phyloP scores from a whole-genome alignment of 2,888 invertebrate genomes.

The Conistra vaccinii region DNA sequence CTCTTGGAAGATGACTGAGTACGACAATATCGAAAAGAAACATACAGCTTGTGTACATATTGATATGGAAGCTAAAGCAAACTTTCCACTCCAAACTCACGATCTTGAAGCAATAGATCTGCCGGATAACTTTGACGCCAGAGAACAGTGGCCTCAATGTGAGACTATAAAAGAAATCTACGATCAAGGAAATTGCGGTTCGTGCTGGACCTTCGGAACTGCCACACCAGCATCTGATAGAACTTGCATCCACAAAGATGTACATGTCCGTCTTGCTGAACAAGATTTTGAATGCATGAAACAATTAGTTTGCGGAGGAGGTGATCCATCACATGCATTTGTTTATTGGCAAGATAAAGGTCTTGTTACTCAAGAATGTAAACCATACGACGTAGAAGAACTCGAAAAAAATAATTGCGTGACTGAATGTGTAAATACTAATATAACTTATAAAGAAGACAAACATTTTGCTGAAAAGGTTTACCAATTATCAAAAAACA shows the following conservation, averaged over 20 bases:
- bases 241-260: conserved; percentile 52
- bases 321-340: neutral
- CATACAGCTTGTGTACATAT: neutral
- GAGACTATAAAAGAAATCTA: conserved; percentile 38
- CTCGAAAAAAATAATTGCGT: neutral
- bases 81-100: conserved; percentile 14
- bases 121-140: conserved; percentile 44
- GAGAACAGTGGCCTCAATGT: conserved; percentile 46
- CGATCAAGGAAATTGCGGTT: conserved; percentile 30
- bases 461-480: conserved; percentile 29
- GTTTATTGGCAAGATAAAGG: conserved; percentile 23
- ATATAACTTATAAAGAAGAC: conserved; percentile 12
- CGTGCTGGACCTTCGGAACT: conserved; percentile 54
- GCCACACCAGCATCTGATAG: conserved; percentile 55
- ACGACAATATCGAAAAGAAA: neutral
- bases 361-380: conserved; percentile 48
- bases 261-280: conserved; percentile 42
- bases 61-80: neutral
- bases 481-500: conserved; percentile 7
- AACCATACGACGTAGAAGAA: conserved; percentile 36
- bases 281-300: conserved; percentile 42
- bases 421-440: conserved; percentile 13
- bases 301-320: neutral
- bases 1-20: conserved; percentile 48
- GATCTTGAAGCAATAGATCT: conserved; percentile 16